A percentile compares a stretch with the other conserved stretches of the same genome.
Evolutionary conservation across 1,140 invertebrate species (phyloP).

Genomic region (Ectropis grisescens): DNA sequence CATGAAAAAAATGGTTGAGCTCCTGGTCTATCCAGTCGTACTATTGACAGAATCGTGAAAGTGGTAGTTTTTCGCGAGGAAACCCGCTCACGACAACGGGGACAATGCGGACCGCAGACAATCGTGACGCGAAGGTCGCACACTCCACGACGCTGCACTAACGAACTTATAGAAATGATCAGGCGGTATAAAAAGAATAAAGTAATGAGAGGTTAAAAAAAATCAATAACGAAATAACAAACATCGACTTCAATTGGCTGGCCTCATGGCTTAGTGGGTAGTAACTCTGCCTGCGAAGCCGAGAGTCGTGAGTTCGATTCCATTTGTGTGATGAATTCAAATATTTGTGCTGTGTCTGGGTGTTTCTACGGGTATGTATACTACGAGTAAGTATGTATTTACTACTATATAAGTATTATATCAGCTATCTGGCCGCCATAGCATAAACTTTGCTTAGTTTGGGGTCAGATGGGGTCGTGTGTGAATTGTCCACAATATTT

Average conservation of each 20-base stretch:
- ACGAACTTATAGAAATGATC: not conserved
- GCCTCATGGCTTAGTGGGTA: too few relatives aligned
- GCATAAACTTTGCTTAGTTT: too few relatives aligned
- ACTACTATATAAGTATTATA: too few relatives aligned
- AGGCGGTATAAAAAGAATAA: not conserved
- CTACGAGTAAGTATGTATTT: too few relatives aligned
- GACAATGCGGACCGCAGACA: constrained; percentile 29
- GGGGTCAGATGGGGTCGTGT: too few relatives aligned
- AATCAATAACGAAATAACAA: not conserved
- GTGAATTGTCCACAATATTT: not conserved
- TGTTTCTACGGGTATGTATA: too few relatives aligned
- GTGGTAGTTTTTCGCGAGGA: constrained; percentile 32
- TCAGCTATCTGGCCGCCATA: too few relatives aligned
- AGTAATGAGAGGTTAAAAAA: not conserved
- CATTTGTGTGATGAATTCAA: too few relatives aligned
- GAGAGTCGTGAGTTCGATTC: too few relatives aligned
- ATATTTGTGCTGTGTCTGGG: too few relatives aligned
- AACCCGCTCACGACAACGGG: constrained; percentile 6
- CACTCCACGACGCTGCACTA: not conserved
- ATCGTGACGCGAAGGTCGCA: constrained; percentile 15
- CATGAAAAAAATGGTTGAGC: constrained; percentile 18
- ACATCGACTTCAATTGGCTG: too few relatives aligned
- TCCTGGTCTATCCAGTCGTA: not conserved
- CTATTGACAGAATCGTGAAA: constrained; percentile 32
- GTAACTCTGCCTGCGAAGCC: too few relatives aligned